A percentile compares a stretch with the other conserved stretches of the same genome.
phyloP scores from a whole-genome alignment of 2,888 invertebrate genomes.

The Epirrhoe tristata region DNA sequence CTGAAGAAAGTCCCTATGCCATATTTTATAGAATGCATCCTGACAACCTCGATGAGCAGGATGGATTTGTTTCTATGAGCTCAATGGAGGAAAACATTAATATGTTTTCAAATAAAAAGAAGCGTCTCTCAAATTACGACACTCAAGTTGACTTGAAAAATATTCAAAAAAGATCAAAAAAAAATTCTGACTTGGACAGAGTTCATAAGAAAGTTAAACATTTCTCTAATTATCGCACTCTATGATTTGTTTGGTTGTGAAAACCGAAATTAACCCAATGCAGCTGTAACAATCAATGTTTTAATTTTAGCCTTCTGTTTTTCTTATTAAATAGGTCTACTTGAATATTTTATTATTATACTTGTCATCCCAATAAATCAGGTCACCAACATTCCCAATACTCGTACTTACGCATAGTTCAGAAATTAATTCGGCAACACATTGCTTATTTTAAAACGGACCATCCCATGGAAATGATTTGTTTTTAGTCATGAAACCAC shows the following conservation, averaged over 20 bases:
- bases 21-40: slow-evolving; percentile 66
- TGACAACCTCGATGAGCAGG: slow-evolving; percentile 50
- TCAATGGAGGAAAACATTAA: slow-evolving; percentile 42
- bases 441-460: no score
- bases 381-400: no score
- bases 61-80: slow-evolving; percentile 43
- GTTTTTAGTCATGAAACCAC: neutral
- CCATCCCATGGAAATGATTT: neutral
- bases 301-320: slow-evolving; percentile 2
- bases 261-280: slow-evolving; percentile 12
- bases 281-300: slow-evolving; percentile 9
- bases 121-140: slow-evolving; percentile 26
- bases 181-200: slow-evolving; percentile 19
- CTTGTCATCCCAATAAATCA: neutral
- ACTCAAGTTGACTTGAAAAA: slow-evolving; percentile 19
- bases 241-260: slow-evolving; percentile 4
- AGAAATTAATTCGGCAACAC: no score
- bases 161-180: slow-evolving; percentile 18
- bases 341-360: neutral
- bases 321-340: neutral
- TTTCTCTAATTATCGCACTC: slow-evolving; percentile 15
- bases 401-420: no score
- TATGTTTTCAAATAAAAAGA: slow-evolving; percentile 27
- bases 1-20: slow-evolving; percentile 59
- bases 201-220: slow-evolving; percentile 40